A percentile compares a stretch with the other conserved stretches of the same genome.
Evolutionary conservation across 2,888 invertebrate genomes (phyloP).

Genomic region (Muschampia plurimacula): DNA sequence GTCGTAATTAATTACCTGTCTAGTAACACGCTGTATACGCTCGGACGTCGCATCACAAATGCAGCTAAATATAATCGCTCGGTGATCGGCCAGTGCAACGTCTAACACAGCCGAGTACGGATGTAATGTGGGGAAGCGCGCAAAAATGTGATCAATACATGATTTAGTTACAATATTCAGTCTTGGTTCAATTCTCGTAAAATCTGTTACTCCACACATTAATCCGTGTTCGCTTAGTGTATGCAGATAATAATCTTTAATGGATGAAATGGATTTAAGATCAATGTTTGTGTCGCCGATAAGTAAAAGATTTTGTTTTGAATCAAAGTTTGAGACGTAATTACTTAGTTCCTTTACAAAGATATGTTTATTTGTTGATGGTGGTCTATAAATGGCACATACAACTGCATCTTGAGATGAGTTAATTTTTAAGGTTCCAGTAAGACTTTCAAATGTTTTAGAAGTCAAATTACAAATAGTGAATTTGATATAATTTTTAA

Average conservation of each 20-base stretch:
- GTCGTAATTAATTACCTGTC: constrained; percentile 23
- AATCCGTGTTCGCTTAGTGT: constrained; percentile 36
- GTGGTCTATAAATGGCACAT: constrained; percentile 11
- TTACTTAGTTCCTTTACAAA: constrained; percentile 25
- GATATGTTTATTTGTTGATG: constrained; percentile 6
- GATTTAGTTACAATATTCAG: constrained; percentile 43
- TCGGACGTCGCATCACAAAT: constrained; percentile 1
- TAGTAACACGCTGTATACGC: constrained; percentile 37
- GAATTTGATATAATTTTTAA: constrained; percentile 2
- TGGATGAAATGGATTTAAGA: constrained; percentile 36
- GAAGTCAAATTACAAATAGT: too few relatives aligned
- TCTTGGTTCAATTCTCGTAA: constrained; percentile 43
- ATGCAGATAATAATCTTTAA: constrained; percentile 10
- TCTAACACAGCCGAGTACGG: constrained; percentile 35
- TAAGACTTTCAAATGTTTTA: constrained; percentile 1
- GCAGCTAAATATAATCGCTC: constrained; percentile 37
- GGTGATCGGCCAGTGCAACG: constrained; percentile 25
- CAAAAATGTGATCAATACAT: constrained; percentile 48
- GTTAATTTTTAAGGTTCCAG: not conserved
- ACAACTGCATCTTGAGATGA: not conserved
- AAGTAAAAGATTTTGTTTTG: constrained; percentile 6
- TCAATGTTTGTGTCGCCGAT: constrained; percentile 23
- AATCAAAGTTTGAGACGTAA: constrained; percentile 9
- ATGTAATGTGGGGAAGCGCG: constrained; percentile 44
- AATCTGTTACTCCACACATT: constrained; percentile 41